These are phyloP conservation scores for Petrocephalus microphthalmus DNA, from an alignment of 2,113 vertebrate species.

Conservation along the genomic window DNA sequence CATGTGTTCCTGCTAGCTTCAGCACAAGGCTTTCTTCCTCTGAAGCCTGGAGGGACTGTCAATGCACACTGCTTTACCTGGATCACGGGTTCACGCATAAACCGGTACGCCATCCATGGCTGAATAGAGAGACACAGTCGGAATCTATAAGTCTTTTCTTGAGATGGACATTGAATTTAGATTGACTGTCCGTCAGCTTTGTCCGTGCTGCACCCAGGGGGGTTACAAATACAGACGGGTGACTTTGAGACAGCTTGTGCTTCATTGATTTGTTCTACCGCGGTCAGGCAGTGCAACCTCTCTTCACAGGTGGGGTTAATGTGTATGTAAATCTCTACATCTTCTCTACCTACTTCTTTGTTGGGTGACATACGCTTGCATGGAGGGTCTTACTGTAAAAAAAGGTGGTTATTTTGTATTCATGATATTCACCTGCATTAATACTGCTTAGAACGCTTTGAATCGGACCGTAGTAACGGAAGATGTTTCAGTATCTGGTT, in stretches of 20 bases:
- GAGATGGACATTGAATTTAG: slow-evolving; percentile 42
- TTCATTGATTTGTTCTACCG: slow-evolving; percentile 27
- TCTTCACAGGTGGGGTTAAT: slow-evolving; percentile 19
- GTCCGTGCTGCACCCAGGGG: slow-evolving; percentile 23
- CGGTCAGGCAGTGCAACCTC: slow-evolving; percentile 25
- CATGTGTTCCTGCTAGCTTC: background rate
- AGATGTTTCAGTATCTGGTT: slow-evolving; percentile 44
- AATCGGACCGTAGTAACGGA: too few species aligned
- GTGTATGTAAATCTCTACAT: background rate
- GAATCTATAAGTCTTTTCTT: slow-evolving; percentile 44
- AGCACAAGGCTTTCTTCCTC: background rate
- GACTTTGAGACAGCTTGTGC: slow-evolving; percentile 29
- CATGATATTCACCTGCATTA: background rate
- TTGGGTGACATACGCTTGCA: background rate
- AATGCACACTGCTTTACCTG: slow-evolving; percentile 42
- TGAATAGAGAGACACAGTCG: slow-evolving; percentile 32
- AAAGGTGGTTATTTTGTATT: background rate
- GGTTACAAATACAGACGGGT: slow-evolving; percentile 41
- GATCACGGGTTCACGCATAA: slow-evolving; percentile 18
- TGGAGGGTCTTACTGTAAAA: background rate
- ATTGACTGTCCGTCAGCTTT: slow-evolving; percentile 33
- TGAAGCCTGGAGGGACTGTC: slow-evolving; percentile 20
- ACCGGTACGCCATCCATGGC: slow-evolving; percentile 20
- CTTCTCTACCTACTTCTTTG: background rate
- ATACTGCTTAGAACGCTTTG: background rate